These are phyloP conservation scores for Lomographa bimaculata DNA, from an alignment of 2,888 invertebrate species.

Conservation along the genomic window DNA sequence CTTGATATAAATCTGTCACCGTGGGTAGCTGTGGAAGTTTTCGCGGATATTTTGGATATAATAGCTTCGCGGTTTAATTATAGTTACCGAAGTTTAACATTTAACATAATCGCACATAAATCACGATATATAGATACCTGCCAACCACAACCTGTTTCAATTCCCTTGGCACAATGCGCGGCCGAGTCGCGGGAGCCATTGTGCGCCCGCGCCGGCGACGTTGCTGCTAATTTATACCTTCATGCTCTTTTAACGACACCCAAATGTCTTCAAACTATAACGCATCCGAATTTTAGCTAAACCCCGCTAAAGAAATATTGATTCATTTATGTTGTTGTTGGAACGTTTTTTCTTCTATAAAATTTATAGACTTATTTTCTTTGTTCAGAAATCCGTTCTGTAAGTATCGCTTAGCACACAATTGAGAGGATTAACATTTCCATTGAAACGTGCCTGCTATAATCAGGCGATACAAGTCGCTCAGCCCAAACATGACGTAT, in stretches of 20 bases:
- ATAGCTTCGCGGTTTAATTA: conserved; percentile 77
- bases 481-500: conserved; percentile 45
- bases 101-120: conserved; percentile 79
- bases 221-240: conserved; percentile 76
- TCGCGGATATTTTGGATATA: conserved; percentile 70
- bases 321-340: conserved; percentile 62
- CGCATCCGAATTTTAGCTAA: conserved; percentile 61
- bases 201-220: conserved; percentile 60
- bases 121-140: conserved; percentile 78
- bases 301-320: conserved; percentile 61
- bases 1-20: conserved; percentile 37
- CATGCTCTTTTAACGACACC: conserved; percentile 71
- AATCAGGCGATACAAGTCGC: conserved; percentile 53
- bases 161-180: conserved; percentile 70
- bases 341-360: conserved; percentile 57
- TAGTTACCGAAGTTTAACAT: conserved; percentile 68
- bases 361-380: conserved; percentile 70
- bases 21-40: conserved; percentile 55
- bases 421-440: conserved; percentile 74
- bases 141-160: conserved; percentile 81
- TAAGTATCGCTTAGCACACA: conserved; percentile 73
- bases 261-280: conserved; percentile 58
- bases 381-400: conserved; percentile 65
- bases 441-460: conserved; percentile 63
- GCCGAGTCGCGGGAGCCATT: conserved; percentile 55